phyloP scores from a whole-genome alignment of 2,888 invertebrate genomes.

The Trissoscelio sp. region DNA sequence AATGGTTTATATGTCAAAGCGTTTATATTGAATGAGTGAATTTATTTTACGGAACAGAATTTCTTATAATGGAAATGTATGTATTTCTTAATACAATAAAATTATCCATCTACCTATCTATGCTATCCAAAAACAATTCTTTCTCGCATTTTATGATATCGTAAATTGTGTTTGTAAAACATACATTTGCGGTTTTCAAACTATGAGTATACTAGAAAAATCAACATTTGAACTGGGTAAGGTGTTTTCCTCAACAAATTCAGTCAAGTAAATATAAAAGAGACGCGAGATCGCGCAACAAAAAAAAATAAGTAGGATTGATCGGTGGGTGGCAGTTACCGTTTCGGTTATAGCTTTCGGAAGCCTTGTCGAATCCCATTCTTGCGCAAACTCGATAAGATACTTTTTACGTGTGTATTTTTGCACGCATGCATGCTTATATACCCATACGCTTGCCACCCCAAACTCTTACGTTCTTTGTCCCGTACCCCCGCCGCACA shows the following conservation, averaged over 20 bases:
- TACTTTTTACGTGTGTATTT: slow-evolving; percentile 78
- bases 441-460: slow-evolving; percentile 35
- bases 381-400: slow-evolving; percentile 84
- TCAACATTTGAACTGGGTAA: slow-evolving; percentile 16
- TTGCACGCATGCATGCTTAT: slow-evolving; percentile 73
- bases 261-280: slow-evolving; percentile 62
- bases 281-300: slow-evolving; percentile 64
- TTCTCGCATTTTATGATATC: too few relatives aligned
- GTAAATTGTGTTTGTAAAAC: too few relatives aligned
- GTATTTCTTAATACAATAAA: too few relatives aligned
- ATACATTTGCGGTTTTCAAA: not conserved
- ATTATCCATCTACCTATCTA: too few relatives aligned
- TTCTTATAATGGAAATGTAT: too few relatives aligned
- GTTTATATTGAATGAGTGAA: too few relatives aligned
- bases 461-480: slow-evolving; percentile 44
- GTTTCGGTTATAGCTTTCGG: slow-evolving; percentile 84
- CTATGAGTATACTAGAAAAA: not conserved
- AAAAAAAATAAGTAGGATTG: slow-evolving; percentile 82
- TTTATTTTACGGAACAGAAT: too few relatives aligned
- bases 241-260: slow-evolving; percentile 23
- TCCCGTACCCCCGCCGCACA: slow-evolving; percentile 34
- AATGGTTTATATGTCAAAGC: too few relatives aligned
- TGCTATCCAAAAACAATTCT: too few relatives aligned
- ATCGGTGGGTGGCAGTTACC: slow-evolving; percentile 83
- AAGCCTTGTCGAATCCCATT: slow-evolving; percentile 83